These are phyloP conservation scores for Yoshiicerus persimilis DNA, from an alignment of 1,140 invertebrate genomes.

Conservation along the genomic window DNA sequence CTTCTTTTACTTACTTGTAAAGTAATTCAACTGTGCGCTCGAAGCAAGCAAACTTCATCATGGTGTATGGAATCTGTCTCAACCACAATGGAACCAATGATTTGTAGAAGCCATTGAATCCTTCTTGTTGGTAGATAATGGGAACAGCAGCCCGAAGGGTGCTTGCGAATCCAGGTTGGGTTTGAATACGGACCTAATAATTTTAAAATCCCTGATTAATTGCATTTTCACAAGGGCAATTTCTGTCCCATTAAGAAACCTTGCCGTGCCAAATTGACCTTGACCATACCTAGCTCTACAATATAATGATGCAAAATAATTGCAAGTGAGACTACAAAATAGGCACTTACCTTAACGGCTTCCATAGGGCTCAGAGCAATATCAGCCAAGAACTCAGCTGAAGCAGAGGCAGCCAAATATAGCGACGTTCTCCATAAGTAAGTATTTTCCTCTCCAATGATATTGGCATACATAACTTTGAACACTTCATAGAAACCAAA, in stretches of 20 bases:
- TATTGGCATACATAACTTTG: slow-evolving; percentile 61
- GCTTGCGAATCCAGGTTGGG: slow-evolving; percentile 62
- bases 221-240: too few species aligned
- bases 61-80: slow-evolving; percentile 73
- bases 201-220: too few species aligned
- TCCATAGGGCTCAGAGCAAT: slow-evolving; percentile 67
- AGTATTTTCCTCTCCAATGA: slow-evolving; percentile 63
- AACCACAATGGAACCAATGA: slow-evolving; percentile 69
- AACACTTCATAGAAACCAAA: slow-evolving; percentile 84
- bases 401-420: slow-evolving; percentile 65
- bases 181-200: slow-evolving; percentile 68
- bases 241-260: not conserved
- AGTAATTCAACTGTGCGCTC: slow-evolving; percentile 69
- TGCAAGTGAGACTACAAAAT: not conserved
- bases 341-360: slow-evolving; percentile 64
- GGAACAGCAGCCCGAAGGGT: slow-evolving; percentile 63
- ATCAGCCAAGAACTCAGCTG: slow-evolving; percentile 69
- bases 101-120: slow-evolving; percentile 62
- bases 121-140: slow-evolving; percentile 54
- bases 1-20: slow-evolving; percentile 64
- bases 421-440: slow-evolving; percentile 63
- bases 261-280: not conserved
- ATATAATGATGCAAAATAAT: too few species aligned
- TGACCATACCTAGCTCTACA: too few species aligned
- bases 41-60: slow-evolving; percentile 78